Evolutionary conservation across 2,797 vertebrate species (phyloP).

Genomic region (Ceyx erithaca): DNA sequence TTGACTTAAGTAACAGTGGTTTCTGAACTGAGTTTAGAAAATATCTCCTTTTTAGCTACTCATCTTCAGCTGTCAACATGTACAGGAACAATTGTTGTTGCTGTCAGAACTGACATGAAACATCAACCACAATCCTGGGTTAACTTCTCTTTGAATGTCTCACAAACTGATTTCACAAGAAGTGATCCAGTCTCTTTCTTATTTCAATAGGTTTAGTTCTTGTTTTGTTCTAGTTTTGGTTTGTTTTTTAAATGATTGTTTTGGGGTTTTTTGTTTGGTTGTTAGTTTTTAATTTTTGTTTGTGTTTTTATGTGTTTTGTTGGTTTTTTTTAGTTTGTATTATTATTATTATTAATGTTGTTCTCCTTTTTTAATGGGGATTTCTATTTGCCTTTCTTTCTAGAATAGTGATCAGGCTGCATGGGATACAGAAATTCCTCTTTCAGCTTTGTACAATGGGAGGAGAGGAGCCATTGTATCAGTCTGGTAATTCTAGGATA

Average conservation of each 20-base stretch:
- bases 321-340: neutral
- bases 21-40: conserved; percentile 25
- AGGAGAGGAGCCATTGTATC: neutral
- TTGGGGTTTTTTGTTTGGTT: neutral
- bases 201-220: neutral
- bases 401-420: neutral
- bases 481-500: neutral
- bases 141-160: conserved; percentile 43
- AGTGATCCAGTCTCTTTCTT: neutral
- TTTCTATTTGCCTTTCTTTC: neutral
- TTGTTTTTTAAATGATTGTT: no score
- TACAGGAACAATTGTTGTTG: conserved; percentile 40
- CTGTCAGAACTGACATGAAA: conserved; percentile 66
- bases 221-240: no score
- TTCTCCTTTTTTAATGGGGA: neutral
- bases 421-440: neutral
- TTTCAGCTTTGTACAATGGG: neutral
- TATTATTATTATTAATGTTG: neutral
- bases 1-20: neutral
- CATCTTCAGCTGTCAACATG: conserved; percentile 63
- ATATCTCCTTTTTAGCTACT: conserved; percentile 15
- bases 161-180: neutral
- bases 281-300: neutral
- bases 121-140: conserved; percentile 52
- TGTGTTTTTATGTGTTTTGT: neutral